Evolutionary conservation across 2,797 vertebrate species (phyloP), one percentile per base, ranked within the genome.

Genomic region (Naso thynnoides): DNA sequence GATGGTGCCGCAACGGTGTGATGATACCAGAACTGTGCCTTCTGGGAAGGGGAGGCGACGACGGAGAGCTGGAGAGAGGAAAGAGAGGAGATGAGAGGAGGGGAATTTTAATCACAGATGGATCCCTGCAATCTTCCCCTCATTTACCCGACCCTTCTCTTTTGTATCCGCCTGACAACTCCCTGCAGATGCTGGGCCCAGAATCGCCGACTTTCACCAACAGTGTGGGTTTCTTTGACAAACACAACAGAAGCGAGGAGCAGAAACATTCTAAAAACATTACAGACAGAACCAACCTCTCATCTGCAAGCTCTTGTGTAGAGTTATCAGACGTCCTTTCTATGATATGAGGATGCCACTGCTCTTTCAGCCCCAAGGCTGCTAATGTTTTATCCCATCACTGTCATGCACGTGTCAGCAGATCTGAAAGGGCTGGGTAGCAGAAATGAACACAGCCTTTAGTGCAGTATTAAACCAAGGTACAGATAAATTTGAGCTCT

Each of bases 381-480:
- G 56, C 75, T 64, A 52, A 78, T 80, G 74, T 86, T 89, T 84
- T 86, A 82, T 76, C 84, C 64, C 33, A 49, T 71, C 60, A 48
- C n/a, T 24, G 0, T 67, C 45, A 53, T 58, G 63, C 81, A 80
- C 67, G 67, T 5, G n/a, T 78, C 69, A 77, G 72, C 82, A 70
- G 63, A 59, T 79, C 56, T 61, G 47, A 78, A 72, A 49, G 56
- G 74, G 60, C 81, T 58, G 39, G 19, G 47, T 69, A 73, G 54
- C 60, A 52, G 69, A 66, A 74, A 70, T 52, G 70, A 76, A 44
- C 27, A 27, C 71, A 58, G 64, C 53, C 56, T 73, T 38, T 47
- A 68, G 54, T 75, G 16, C 81, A 89, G 83, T 83, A 75, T 87
- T 86, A 74, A 85, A 69, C 36, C 56, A 82, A 76, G 91, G 91